Conservation (phyloP, 2,888 invertebrate species). For the Gisinianus flammeolus region DNA sequence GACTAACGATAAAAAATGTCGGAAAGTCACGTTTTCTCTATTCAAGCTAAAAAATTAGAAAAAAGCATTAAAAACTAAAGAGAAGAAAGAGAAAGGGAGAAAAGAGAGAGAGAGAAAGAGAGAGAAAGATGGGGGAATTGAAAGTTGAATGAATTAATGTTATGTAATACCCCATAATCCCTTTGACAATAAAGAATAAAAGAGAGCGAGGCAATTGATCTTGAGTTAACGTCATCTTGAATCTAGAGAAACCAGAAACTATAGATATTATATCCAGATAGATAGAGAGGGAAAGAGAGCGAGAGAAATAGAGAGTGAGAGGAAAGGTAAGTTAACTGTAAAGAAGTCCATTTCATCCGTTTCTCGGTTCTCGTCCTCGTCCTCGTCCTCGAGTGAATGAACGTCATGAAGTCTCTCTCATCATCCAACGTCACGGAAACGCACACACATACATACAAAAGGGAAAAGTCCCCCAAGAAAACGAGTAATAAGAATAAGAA, state of each 20-base stretch:
- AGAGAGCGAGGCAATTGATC: constrained; percentile 30
- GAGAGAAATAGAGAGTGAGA: too few relatives aligned
- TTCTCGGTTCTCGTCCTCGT: too few relatives aligned
- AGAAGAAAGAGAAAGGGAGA: neutral
- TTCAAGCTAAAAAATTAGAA: too few relatives aligned
- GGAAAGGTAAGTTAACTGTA: too few relatives aligned
- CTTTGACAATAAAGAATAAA: constrained; percentile 18
- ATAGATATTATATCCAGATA: neutral
- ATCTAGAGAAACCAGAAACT: neutral
- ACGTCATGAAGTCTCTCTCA: too few relatives aligned
- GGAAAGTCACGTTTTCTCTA: too few relatives aligned
- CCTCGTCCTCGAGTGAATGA: too few relatives aligned
- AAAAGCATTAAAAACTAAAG: neutral
- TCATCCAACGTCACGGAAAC: too few relatives aligned
- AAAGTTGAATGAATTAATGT: constrained; percentile 29
- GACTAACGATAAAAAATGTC: neutral
- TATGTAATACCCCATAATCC: constrained; percentile 29
- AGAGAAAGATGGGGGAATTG: constrained; percentile 1
- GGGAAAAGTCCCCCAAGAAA: too few relatives aligned
- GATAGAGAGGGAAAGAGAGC: neutral
- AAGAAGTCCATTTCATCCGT: too few relatives aligned
- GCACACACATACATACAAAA: too few relatives aligned
- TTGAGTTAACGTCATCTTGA: constrained; percentile 30
- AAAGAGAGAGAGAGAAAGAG: constrained; percentile 12
- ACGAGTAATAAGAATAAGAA: too few relatives aligned